Percentiles rank a stretch among this genome's conserved stretches.
Evolutionary conservation across 2,888 invertebrate genomes (phyloP).

Genomic region (Lithosia quadra): DNA sequence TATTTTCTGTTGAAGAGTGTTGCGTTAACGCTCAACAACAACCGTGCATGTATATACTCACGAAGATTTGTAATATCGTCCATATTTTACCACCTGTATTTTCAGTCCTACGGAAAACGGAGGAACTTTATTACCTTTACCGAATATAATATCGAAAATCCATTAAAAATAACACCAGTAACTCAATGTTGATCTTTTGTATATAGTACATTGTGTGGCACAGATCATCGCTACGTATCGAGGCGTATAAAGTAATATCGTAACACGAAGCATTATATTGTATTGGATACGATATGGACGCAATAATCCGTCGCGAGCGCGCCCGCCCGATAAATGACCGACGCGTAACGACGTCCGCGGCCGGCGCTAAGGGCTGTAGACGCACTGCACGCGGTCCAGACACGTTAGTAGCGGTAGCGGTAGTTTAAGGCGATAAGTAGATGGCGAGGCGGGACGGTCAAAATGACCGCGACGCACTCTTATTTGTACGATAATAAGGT

Average conservation of each 20-base stretch:
- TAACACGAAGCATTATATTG: conserved; percentile 9
- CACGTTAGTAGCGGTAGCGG: too few species aligned
- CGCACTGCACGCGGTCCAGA: not conserved
- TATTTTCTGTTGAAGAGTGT: too few species aligned
- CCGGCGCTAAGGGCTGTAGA: not conserved
- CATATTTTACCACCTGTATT: too few species aligned
- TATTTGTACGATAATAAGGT: too few species aligned
- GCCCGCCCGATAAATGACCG: conserved; percentile 15
- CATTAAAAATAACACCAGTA: not conserved
- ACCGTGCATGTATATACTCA: too few species aligned
- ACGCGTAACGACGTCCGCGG: not conserved
- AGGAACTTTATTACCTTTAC: not conserved
- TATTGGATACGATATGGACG: conserved; percentile 14
- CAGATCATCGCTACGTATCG: conserved; percentile 4
- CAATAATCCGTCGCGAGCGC: conserved; percentile 16
- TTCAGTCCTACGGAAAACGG: not conserved
- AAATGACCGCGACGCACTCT: too few species aligned
- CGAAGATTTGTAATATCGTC: too few species aligned
- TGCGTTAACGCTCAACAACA: too few species aligned
- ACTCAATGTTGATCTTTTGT: not conserved
- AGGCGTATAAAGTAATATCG: conserved; percentile 10
- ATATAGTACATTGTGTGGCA: not conserved
- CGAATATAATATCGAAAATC: not conserved
- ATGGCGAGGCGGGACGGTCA: too few species aligned
- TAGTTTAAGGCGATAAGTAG: too few species aligned